phyloP scores from a whole-genome alignment of 2,113 vertebrate species.

The Phoenicopterus ruber region DNA sequence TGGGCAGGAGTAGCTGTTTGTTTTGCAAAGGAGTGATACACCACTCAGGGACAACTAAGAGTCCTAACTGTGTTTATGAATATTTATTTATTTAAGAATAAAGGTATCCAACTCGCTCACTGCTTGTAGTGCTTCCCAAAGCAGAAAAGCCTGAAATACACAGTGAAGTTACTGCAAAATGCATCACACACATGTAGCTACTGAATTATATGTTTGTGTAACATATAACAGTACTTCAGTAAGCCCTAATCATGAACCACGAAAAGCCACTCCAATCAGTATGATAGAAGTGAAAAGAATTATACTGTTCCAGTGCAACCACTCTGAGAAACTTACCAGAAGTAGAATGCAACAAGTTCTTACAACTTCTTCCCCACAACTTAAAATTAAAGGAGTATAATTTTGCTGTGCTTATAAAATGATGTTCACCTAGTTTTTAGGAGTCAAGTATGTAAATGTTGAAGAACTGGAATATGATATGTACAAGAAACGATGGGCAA shows the following conservation, averaged over 20 bases:
- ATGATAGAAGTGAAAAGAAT: neutral
- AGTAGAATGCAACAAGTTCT: neutral
- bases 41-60: neutral
- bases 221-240: neutral
- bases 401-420: neutral
- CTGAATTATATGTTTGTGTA: neutral
- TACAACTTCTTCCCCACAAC: neutral
- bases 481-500: neutral
- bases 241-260: neutral
- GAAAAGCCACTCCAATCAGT: neutral
- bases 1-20: neutral
- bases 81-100: neutral
- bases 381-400: neutral
- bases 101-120: neutral
- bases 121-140: neutral
- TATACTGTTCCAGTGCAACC: accelerated
- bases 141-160: neutral
- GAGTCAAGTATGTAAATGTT: neutral
- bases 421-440: neutral
- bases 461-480: neutral
- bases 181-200: neutral
- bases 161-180: neutral
- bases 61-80: no score
- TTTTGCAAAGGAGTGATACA: neutral
- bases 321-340: neutral